phyloP scores from a whole-genome alignment of 64 coral and sea anemone species.

The Anthopleura sola region DNA sequence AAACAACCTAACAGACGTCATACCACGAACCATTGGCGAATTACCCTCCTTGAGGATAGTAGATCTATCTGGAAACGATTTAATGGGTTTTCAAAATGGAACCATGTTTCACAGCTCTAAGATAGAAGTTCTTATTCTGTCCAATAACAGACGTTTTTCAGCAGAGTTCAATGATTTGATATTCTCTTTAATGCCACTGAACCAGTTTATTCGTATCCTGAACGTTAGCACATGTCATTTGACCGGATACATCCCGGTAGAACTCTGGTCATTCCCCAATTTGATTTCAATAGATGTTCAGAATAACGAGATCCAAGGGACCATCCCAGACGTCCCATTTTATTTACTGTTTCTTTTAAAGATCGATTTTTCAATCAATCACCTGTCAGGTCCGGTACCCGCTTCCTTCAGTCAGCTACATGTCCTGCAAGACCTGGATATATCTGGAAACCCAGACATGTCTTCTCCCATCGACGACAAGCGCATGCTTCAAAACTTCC shows the following conservation, averaged over 20 bases:
- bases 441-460: background rate
- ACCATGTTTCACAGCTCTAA: constrained; percentile 20
- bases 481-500: background rate
- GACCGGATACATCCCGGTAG: constrained; percentile 22
- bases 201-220: constrained; percentile 44
- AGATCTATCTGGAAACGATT: constrained; percentile 33
- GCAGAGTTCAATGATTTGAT: constrained; percentile 23
- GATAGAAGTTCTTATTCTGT: constrained; percentile 48
- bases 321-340: constrained; percentile 1
- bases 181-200: constrained; percentile 26
- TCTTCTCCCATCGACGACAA: background rate
- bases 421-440: background rate
- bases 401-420: background rate
- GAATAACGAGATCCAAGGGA: constrained; percentile 22
- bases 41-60: constrained; percentile 30
- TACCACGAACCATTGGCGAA: constrained; percentile 31
- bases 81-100: constrained; percentile 28
- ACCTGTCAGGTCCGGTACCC: background rate
- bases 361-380: constrained; percentile 1
- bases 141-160: constrained; percentile 29
- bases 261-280: constrained; percentile 55
- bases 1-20: constrained; percentile 34
- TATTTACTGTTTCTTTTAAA: constrained; percentile 46
- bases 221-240: constrained; percentile 55
- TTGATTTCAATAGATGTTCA: constrained; percentile 54